Percentiles rank a stretch among this genome's conserved stretches.
phyloP scores from a whole-genome alignment of 53 echinoderm and acorn worm species.

The Holothuria scabra region DNA sequence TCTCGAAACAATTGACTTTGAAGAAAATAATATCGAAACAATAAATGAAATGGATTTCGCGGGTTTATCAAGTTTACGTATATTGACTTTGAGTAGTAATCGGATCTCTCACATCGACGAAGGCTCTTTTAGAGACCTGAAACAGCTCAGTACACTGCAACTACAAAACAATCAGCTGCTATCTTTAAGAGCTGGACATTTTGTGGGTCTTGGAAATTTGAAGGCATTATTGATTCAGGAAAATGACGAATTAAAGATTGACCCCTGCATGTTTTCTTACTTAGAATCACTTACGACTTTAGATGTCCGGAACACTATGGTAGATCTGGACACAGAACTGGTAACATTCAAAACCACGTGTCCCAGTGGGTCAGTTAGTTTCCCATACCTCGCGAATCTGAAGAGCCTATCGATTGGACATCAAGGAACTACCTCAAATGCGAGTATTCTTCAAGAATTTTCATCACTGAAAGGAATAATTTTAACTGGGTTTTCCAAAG shows the following conservation, averaged over 20 bases:
- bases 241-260: not conserved
- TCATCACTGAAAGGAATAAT: not conserved
- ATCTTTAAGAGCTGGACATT: not conserved
- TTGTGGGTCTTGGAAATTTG: not conserved
- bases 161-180: not conserved
- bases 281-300: not conserved
- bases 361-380: not conserved
- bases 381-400: not conserved
- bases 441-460: not conserved
- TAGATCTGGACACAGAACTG: not conserved
- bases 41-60: not conserved
- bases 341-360: not conserved
- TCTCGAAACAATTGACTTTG: not conserved
- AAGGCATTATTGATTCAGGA: not conserved
- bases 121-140: not conserved
- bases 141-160: not conserved
- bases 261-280: not conserved
- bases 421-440: not conserved
- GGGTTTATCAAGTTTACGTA: not conserved
- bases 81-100: not conserved
- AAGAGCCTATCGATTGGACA: not conserved
- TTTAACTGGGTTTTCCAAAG: not conserved
- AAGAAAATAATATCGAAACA: not conserved
- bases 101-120: not conserved
- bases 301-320: not conserved